phyloP scores from a whole-genome alignment of 2,113 vertebrate species.

The Nematolebias whitei region DNA sequence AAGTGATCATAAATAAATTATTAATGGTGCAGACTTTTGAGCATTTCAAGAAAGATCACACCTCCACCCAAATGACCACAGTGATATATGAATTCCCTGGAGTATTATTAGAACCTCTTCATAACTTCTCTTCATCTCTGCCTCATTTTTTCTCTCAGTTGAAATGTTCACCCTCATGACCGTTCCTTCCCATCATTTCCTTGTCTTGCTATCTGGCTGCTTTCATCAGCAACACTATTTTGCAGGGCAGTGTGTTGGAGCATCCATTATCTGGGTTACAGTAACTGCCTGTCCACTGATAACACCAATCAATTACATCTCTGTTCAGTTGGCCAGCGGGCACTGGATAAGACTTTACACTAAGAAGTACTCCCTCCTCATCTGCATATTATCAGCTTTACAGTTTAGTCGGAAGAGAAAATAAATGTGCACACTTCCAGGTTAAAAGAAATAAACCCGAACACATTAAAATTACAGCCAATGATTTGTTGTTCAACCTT shows the following conservation, averaged over 20 bases:
- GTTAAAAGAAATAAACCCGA: background rate
- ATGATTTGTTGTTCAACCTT: background rate
- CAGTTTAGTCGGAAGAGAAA: background rate
- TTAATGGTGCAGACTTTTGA: constrained; percentile 33
- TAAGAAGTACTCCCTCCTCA: constrained; percentile 16
- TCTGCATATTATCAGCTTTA: constrained; percentile 26
- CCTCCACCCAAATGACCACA: constrained; percentile 42
- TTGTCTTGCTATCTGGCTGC: constrained; percentile 29
- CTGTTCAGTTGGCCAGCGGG: constrained; percentile 45
- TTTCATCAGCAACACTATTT: constrained; percentile 51
- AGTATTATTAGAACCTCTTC: constrained; percentile 61
- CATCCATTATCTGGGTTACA: constrained; percentile 65
- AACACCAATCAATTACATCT: constrained; percentile 71
- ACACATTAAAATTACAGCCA: background rate
- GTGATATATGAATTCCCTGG: constrained; percentile 52
- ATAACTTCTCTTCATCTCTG: constrained; percentile 46
- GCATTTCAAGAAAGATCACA: constrained; percentile 48
- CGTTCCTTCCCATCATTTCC: constrained; percentile 24
- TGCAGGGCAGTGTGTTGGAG: constrained; percentile 48
- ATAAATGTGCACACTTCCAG: background rate
- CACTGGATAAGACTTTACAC: constrained; percentile 30
- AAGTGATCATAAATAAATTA: constrained; percentile 39
- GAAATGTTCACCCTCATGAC: constrained; percentile 30
- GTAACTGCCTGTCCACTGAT: constrained; percentile 67
- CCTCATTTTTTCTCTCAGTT: constrained; percentile 37